phyloP scores from a whole-genome alignment of 2,888 invertebrate species.

The Teleogryllus oceanicus region DNA sequence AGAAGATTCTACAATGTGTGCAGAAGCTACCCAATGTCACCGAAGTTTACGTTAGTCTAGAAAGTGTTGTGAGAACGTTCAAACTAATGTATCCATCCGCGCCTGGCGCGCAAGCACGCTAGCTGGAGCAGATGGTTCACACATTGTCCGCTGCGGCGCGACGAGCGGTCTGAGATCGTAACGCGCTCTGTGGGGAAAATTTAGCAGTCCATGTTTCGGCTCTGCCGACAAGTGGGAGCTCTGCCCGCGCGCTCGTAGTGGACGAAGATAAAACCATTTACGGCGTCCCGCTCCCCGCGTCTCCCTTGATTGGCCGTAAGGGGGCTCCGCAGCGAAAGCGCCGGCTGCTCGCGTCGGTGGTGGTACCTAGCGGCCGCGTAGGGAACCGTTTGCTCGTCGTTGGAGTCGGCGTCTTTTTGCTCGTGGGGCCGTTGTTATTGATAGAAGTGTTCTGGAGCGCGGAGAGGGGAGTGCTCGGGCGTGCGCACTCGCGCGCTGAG shows the following conservation, averaged over 20 bases:
- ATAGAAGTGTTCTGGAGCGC: background rate
- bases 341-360: background rate
- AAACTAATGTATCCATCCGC: background rate
- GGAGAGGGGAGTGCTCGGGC: slow-evolving; percentile 21
- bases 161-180: background rate
- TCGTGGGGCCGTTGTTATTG: background rate
- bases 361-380: slow-evolving; percentile 3
- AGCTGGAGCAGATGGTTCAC: background rate
- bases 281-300: background rate
- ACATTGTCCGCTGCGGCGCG: slow-evolving; percentile 9
- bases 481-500: background rate
- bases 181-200: slow-evolving; percentile 23
- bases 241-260: slow-evolving; percentile 18
- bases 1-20: no score
- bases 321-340: background rate
- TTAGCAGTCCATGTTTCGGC: slow-evolving; percentile 25
- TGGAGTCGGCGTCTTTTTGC: slow-evolving; percentile 4
- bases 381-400: slow-evolving; percentile 1
- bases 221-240: slow-evolving; percentile 21
- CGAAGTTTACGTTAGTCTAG: no score
- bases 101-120: background rate
- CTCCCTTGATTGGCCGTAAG: background rate
- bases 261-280: slow-evolving; percentile 18
- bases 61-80: background rate
- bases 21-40: no score